phyloP scores from a whole-genome alignment of 2,113 vertebrate genomes.

The Empidonax alnorum region DNA sequence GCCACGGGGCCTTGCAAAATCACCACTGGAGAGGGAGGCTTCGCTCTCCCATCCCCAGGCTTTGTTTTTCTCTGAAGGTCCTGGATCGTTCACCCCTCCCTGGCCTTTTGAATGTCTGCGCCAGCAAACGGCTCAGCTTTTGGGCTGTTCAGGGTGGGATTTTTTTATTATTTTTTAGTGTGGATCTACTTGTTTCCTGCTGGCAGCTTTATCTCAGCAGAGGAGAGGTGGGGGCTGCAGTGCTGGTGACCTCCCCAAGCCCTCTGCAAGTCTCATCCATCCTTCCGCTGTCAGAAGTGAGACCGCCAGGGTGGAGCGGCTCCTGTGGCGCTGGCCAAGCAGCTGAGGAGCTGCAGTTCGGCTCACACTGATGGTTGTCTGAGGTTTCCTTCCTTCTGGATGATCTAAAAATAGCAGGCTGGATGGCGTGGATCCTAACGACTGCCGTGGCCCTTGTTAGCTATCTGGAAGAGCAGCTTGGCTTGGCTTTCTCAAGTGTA shows the following conservation, averaged over 20 bases:
- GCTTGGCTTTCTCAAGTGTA: not conserved
- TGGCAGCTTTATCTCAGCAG: not conserved
- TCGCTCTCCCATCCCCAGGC: not conserved
- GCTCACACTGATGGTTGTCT: conserved; percentile 33
- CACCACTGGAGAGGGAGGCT: not conserved
- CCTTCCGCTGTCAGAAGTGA: not conserved
- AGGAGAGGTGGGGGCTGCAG: not conserved
- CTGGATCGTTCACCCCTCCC: not conserved
- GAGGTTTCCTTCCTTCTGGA: conserved; percentile 65
- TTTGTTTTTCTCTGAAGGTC: not conserved
- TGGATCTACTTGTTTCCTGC: not conserved
- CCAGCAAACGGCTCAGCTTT: not conserved
- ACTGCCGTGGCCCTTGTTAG: not conserved
- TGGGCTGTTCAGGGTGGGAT: not conserved
- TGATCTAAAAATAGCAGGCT: conserved; percentile 70
- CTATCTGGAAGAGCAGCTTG: conserved; percentile 33
- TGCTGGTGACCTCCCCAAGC: not conserved
- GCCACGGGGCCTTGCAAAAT: not conserved
- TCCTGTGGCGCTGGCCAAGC: not conserved
- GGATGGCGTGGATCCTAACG: conserved; percentile 40
- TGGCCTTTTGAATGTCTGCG: not conserved
- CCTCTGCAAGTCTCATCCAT: not conserved
- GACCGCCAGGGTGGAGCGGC: not conserved
- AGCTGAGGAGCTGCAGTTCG: conserved; percentile 25
- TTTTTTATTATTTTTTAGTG: not conserved